Evolutionary conservation across 2,888 invertebrate genomes (phyloP).

Genomic region (Polymixis lichenea): DNA sequence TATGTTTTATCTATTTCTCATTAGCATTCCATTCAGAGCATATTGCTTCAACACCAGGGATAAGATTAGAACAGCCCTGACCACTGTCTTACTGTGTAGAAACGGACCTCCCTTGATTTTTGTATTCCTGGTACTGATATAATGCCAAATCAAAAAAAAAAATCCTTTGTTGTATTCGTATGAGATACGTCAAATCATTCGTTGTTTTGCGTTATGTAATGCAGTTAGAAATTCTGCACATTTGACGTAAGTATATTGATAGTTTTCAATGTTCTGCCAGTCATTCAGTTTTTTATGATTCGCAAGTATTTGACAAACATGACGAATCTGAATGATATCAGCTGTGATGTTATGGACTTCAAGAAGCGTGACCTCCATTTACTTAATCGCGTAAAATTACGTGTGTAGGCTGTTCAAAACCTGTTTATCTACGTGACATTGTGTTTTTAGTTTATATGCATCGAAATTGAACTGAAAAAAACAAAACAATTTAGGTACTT

Average conservation of each 20-base stretch:
- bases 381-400: constrained; percentile 35
- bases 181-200: no score
- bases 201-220: no score
- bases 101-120: no score
- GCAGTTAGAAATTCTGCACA: no score
- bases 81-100: no score
- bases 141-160: constrained; percentile 2
- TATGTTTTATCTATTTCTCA: background rate
- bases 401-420: constrained; percentile 24
- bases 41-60: no score
- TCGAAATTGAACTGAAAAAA: background rate
- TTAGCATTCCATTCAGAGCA: no score
- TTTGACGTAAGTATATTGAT: background rate
- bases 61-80: no score
- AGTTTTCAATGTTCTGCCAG: constrained; percentile 6
- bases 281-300: constrained; percentile 12
- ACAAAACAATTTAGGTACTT: background rate
- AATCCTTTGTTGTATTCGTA: constrained; percentile 14
- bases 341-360: constrained; percentile 13
- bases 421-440: constrained; percentile 32
- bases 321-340: constrained; percentile 44
- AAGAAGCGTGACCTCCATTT: constrained; percentile 45
- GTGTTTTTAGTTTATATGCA: constrained; percentile 19
- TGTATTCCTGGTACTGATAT: constrained; percentile 4
- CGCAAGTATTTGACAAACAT: constrained; percentile 25